phyloP scores from a whole-genome alignment of 1,140 invertebrate species.

The Bradynema listronoti region DNA sequence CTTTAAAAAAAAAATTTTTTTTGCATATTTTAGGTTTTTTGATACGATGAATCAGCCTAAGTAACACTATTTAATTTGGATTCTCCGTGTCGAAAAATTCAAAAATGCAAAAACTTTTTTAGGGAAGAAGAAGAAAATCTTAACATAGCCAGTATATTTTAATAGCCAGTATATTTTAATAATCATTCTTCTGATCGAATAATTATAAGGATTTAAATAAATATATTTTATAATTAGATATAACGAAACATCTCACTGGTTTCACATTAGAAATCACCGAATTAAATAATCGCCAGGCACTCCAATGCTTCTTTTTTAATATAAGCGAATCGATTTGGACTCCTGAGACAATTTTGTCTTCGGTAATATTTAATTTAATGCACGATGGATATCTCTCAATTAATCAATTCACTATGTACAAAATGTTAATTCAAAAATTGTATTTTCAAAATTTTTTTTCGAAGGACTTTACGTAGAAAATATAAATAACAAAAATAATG shows the following conservation, averaged over 20 bases:
- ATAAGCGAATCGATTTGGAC: constrained; percentile 43
- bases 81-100: not conserved
- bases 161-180: not conserved
- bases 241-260: constrained; percentile 37
- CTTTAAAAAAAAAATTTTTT: not conserved
- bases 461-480: too few relatives aligned
- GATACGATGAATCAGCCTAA: not conserved
- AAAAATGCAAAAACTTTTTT: too few relatives aligned
- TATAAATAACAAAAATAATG: too few relatives aligned
- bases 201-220: not conserved
- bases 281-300: constrained; percentile 27
- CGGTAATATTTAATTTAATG: constrained; percentile 22
- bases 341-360: constrained; percentile 35
- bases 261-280: constrained; percentile 50
- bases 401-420: not conserved
- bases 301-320: constrained; percentile 54
- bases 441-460: too few relatives aligned
- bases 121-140: too few relatives aligned
- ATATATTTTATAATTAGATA: constrained; percentile 29
- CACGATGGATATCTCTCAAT: not conserved
- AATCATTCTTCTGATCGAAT: not conserved
- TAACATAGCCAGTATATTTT: not conserved
- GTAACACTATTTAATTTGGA: not conserved
- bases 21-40: not conserved
- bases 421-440: too few relatives aligned